phyloP scores from a whole-genome alignment of 1,140 invertebrate genomes.

The Nautilus pompilius region DNA sequence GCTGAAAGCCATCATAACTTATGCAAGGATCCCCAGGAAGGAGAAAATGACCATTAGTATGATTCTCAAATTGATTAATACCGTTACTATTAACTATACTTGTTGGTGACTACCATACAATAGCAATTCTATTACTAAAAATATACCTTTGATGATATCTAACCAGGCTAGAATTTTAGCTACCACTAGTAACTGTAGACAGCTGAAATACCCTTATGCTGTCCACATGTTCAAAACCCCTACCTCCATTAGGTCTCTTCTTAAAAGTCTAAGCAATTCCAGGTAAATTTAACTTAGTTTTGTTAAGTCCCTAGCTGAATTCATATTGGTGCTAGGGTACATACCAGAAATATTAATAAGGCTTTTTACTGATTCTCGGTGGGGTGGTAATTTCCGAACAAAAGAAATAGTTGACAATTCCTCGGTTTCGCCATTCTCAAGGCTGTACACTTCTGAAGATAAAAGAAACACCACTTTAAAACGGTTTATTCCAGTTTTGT shows the following conservation, averaged over 20 bases:
- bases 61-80: too few relatives aligned
- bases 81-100: too few relatives aligned
- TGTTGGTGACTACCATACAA: too few relatives aligned
- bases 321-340: neutral
- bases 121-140: too few relatives aligned
- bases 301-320: too few relatives aligned
- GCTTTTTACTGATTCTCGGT: slow-evolving; percentile 31
- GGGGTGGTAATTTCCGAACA: slow-evolving; percentile 21
- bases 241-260: neutral
- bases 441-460: slow-evolving; percentile 4
- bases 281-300: too few relatives aligned
- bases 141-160: too few relatives aligned
- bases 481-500: neutral
- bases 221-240: neutral
- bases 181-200: neutral
- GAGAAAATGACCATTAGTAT: too few relatives aligned
- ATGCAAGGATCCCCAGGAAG: too few relatives aligned
- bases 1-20: too few relatives aligned
- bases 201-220: neutral
- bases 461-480: slow-evolving; percentile 17
- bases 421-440: neutral
- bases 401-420: slow-evolving; percentile 10
- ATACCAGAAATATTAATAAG: slow-evolving; percentile 34
- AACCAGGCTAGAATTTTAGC: too few relatives aligned
- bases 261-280: neutral